Evolutionary conservation across 1,140 invertebrate species (phyloP).

Genomic region (Triops cancriformis): DNA sequence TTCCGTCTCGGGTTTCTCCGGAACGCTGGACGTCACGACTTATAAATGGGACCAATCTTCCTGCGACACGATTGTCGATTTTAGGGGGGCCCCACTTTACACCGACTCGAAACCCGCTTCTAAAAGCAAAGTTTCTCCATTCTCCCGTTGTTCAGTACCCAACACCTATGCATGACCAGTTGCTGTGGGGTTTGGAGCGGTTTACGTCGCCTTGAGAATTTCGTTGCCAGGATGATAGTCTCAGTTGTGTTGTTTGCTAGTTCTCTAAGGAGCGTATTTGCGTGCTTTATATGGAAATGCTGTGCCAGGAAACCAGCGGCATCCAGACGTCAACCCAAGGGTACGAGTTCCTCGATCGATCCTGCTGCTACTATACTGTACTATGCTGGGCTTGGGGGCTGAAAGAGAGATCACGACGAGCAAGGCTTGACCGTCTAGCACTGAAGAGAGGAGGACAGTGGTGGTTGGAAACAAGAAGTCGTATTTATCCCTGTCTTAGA

Average conservation of each 20-base stretch:
- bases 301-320: conserved; percentile 1
- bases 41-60: no score
- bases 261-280: conserved; percentile 1
- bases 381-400: not conserved
- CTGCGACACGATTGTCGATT: not conserved
- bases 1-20: no score
- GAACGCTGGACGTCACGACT: no score
- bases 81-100: not conserved
- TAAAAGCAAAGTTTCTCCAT: not conserved
- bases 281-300: not conserved
- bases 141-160: not conserved
- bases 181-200: not conserved
- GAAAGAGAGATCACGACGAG: not conserved
- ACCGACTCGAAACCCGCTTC: not conserved
- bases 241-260: not conserved
- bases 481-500: no score
- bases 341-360: not conserved
- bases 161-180: not conserved
- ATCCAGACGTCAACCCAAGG: not conserved
- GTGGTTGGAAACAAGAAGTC: not conserved
- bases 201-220: not conserved
- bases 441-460: not conserved
- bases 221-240: not conserved
- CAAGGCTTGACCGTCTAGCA: not conserved
- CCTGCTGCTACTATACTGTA: not conserved